Evolutionary conservation across 2,797 vertebrate species (phyloP).

Genomic region (Sebastes vulpes): DNA sequence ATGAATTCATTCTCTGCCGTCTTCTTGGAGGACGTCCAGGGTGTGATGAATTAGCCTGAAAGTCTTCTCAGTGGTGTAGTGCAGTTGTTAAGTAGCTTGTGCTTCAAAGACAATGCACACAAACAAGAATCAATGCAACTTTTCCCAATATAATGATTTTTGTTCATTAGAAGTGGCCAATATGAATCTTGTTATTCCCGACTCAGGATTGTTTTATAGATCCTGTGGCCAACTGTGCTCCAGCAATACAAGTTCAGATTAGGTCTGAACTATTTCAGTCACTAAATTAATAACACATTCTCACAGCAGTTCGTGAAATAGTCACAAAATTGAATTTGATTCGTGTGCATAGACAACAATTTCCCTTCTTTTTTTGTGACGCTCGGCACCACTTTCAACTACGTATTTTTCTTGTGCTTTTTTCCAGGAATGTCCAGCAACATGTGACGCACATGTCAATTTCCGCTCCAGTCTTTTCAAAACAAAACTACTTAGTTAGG

Average conservation of each 20-base stretch:
- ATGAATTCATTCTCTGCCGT: constrained; percentile 61
- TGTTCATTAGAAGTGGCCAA: neutral
- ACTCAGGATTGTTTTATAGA: constrained; percentile 28
- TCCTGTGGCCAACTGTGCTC: constrained; percentile 8
- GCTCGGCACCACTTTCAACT: too few relatives aligned
- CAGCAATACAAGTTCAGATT: neutral
- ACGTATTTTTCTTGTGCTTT: too few relatives aligned
- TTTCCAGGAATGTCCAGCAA: too few relatives aligned
- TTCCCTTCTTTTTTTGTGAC: neutral
- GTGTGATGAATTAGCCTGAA: constrained; percentile 58
- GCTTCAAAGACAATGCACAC: constrained; percentile 19
- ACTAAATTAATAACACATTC: constrained; percentile 11
- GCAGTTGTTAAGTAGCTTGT: constrained; percentile 17
- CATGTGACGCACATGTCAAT: too few relatives aligned
- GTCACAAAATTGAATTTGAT: neutral
- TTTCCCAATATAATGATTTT: neutral
- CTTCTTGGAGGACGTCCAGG: constrained; percentile 74
- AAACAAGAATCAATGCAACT: constrained; percentile 26
- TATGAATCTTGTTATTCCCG: constrained; percentile 44
- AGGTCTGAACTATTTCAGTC: neutral
- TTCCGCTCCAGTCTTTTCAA: too few relatives aligned
- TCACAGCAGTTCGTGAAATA: neutral
- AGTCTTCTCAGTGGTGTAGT: constrained; percentile 18
- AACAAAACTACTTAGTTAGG: too few relatives aligned
- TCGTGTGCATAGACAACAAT: neutral